Conservation (phyloP, 2,113 vertebrate genomes). For the Blennius ocellaris region DNA sequence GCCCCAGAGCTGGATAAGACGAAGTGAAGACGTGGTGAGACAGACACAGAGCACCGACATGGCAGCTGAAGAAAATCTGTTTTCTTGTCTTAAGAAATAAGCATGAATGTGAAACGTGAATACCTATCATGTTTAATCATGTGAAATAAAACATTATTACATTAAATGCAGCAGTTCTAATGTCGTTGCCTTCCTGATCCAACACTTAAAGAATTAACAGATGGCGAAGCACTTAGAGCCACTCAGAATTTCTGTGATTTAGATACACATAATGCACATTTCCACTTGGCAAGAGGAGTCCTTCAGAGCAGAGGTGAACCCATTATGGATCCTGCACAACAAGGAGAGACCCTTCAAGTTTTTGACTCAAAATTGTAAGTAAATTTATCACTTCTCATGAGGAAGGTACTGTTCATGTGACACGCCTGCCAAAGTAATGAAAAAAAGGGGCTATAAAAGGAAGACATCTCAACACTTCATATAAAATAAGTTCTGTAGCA, state of each 20-base stretch:
- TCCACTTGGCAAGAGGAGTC: constrained; percentile 53
- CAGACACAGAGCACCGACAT: background rate
- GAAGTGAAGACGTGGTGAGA: background rate
- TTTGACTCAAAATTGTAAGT: constrained; percentile 36
- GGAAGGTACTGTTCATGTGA: constrained; percentile 3
- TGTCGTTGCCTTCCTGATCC: constrained; percentile 34
- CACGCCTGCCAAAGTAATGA: constrained; percentile 7
- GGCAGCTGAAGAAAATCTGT: background rate
- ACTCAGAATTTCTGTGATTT: constrained; percentile 54
- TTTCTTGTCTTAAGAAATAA: constrained; percentile 4
- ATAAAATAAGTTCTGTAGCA: constrained; percentile 11
- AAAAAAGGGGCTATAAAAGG: background rate
- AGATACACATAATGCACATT: constrained; percentile 54
- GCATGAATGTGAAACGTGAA: constrained; percentile 16
- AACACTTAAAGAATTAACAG: constrained; percentile 67
- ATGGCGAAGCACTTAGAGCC: constrained; percentile 51
- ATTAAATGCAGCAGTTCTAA: constrained; percentile 47
- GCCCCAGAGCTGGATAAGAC: constrained; percentile 25
- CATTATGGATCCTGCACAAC: constrained; percentile 55
- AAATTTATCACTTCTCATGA: constrained; percentile 15
- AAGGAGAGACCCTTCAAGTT: constrained; percentile 26
- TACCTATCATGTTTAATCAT: constrained; percentile 53
- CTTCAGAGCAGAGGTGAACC: constrained; percentile 58
- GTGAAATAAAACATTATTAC: constrained; percentile 53
- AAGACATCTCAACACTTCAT: background rate